Evolutionary conservation across 2,888 invertebrate genomes (phyloP).

Genomic region (Euzophera pinguis): DNA sequence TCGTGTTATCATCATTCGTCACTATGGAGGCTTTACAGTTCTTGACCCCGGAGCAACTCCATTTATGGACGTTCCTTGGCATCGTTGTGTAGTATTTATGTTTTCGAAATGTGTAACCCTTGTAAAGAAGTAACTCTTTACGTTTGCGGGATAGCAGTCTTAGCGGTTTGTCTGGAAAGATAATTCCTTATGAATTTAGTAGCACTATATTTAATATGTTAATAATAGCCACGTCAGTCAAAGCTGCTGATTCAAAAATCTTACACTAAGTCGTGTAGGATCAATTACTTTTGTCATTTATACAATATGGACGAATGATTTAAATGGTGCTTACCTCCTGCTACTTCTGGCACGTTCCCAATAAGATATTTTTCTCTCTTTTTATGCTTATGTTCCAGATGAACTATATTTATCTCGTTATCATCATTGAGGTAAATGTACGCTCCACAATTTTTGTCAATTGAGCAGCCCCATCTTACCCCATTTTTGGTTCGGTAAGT

Average conservation of each 20-base stretch:
- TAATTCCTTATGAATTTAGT: not conserved
- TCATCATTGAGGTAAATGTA: slow-evolving; percentile 48
- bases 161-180: not conserved
- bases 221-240: too few species aligned
- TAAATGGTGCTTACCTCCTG: not conserved
- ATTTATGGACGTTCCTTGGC: not conserved
- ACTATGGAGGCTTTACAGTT: not conserved
- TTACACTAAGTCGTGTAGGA: too few species aligned
- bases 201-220: too few species aligned
- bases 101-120: not conserved
- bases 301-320: too few species aligned
- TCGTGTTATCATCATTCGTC: too few species aligned
- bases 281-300: too few species aligned
- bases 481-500: slow-evolving; percentile 47
- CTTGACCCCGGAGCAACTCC: not conserved
- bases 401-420: slow-evolving; percentile 47
- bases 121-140: not conserved
- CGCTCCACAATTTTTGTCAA: slow-evolving; percentile 47
- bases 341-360: not conserved
- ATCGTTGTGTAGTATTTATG: not conserved
- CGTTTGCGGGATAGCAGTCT: not conserved
- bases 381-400: slow-evolving; percentile 47
- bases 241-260: too few species aligned
- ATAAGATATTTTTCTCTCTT: not conserved
- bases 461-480: slow-evolving; percentile 53